These are phyloP conservation scores for Pachydiplax longipennis DNA, from an alignment of 2,888 invertebrate genomes.

Conservation along the genomic window DNA sequence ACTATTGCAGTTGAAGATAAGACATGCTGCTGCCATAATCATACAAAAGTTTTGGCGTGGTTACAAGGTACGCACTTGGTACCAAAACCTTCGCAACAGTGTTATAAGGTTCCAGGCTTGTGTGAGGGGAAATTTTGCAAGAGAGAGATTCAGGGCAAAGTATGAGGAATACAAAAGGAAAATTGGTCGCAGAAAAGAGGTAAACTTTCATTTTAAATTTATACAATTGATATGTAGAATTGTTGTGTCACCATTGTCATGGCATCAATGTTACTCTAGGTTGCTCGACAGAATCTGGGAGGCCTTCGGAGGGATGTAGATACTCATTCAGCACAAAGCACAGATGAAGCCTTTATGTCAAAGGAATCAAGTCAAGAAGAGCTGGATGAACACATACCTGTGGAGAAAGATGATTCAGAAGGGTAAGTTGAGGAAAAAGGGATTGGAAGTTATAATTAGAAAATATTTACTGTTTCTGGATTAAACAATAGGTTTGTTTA, in stretches of 20 bases:
- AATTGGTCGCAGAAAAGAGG: constrained; percentile 1
- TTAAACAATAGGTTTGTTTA: too few relatives aligned
- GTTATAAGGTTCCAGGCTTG: constrained; percentile 75
- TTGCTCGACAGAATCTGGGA: constrained; percentile 38
- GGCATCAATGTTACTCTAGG: neutral
- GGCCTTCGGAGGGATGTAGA: constrained; percentile 51
- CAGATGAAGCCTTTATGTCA: constrained; percentile 63
- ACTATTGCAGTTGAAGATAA: constrained; percentile 55
- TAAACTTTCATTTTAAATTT: neutral
- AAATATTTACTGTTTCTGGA: too few relatives aligned
- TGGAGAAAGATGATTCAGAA: constrained; percentile 56
- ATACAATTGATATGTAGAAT: neutral
- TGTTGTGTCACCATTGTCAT: neutral
- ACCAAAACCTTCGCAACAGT: constrained; percentile 67
- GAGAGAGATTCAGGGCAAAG: constrained; percentile 62
- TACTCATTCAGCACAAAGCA: constrained; percentile 61
- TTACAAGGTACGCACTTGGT: constrained; percentile 72
- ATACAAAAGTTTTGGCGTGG: constrained; percentile 85
- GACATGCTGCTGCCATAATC: constrained; percentile 62
- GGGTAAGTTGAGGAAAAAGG: constrained; percentile 57
- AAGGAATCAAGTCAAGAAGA: constrained; percentile 67
- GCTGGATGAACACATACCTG: constrained; percentile 56
- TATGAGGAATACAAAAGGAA: neutral
- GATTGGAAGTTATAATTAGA: too few relatives aligned
- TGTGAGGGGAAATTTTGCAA: constrained; percentile 71